Percentiles rank a stretch among this genome's conserved stretches.
Conservation (phyloP, 1,140 invertebrate genomes). For the Melipona quadrifasciata region DNA sequence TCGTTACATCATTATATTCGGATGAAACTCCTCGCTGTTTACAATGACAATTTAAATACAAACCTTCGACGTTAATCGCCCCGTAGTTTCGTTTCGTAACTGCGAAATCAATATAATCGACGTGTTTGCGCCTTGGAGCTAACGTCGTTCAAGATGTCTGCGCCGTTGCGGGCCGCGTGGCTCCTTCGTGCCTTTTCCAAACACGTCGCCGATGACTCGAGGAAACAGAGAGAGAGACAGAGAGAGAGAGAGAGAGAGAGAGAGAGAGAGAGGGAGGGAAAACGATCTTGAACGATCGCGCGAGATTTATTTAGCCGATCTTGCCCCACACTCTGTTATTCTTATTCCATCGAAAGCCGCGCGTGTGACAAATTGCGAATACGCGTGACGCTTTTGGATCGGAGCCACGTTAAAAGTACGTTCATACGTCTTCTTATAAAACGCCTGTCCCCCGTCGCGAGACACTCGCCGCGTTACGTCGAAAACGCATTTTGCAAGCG, state of each 20-base stretch:
- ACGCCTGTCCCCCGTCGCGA: background rate
- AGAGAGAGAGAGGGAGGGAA: no score
- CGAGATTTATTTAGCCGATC: background rate
- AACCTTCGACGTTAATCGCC: slow-evolving; percentile 5
- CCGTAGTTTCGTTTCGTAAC: slow-evolving; percentile 9
- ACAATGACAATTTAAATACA: background rate
- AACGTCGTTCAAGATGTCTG: background rate
- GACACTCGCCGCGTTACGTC: background rate
- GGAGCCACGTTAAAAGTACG: background rate
- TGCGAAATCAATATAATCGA: background rate
- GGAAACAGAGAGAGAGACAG: background rate
- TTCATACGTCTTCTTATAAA: background rate
- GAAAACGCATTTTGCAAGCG: background rate
- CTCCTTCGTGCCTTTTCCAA: background rate
- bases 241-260: no score
- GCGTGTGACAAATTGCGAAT: slow-evolving; percentile 13
- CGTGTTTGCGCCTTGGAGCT: background rate
- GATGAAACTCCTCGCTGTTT: background rate
- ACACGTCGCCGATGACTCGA: background rate
- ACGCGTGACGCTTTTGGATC: slow-evolving; percentile 8
- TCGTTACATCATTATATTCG: background rate
- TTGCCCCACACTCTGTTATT: slow-evolving; percentile 1
- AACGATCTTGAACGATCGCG: slow-evolving; percentile 3
- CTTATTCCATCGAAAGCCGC: background rate
- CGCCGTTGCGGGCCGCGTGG: background rate